Percentiles rank a stretch among this genome's conserved stretches.
Evolutionary conservation across 1,140 invertebrate genomes (phyloP).

Genomic region (Pinna nobilis): DNA sequence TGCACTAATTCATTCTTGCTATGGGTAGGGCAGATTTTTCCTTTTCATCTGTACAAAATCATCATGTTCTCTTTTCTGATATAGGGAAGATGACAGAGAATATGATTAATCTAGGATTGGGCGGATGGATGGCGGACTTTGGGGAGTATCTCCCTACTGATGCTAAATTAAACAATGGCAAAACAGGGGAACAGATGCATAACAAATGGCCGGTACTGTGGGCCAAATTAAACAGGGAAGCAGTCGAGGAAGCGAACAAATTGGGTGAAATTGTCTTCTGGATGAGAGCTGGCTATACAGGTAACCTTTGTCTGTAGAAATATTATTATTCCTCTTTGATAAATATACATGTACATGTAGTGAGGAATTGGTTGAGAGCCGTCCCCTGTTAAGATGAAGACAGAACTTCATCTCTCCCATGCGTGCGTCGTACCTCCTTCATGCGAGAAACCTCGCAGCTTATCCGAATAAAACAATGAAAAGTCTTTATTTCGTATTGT

Average conservation of each 20-base stretch:
- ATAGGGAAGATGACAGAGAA: constrained; percentile 68
- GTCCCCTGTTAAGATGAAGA: no score
- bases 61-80: not conserved
- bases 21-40: not conserved
- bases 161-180: constrained; percentile 50
- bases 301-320: constrained; percentile 44
- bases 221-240: constrained; percentile 65
- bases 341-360: no score
- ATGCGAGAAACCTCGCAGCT: no score
- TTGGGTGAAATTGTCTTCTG: constrained; percentile 70
- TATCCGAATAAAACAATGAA: no score
- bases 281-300: constrained; percentile 70
- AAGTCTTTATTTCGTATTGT: no score
- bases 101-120: constrained; percentile 70
- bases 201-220: constrained; percentile 66
- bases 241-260: constrained; percentile 61
- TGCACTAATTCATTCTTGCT: no score
- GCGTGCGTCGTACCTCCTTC: no score
- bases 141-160: constrained; percentile 73
- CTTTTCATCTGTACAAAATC: not conserved
- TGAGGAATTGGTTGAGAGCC: no score
- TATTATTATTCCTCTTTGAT: no score
- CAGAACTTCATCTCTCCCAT: no score
- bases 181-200: constrained; percentile 49
- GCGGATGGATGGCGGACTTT: constrained; percentile 76